Evolutionary conservation across 2,113 vertebrate genomes (phyloP), one percentile per base, ranked within the genome.

Genomic region (Tachycineta bicolor): DNA sequence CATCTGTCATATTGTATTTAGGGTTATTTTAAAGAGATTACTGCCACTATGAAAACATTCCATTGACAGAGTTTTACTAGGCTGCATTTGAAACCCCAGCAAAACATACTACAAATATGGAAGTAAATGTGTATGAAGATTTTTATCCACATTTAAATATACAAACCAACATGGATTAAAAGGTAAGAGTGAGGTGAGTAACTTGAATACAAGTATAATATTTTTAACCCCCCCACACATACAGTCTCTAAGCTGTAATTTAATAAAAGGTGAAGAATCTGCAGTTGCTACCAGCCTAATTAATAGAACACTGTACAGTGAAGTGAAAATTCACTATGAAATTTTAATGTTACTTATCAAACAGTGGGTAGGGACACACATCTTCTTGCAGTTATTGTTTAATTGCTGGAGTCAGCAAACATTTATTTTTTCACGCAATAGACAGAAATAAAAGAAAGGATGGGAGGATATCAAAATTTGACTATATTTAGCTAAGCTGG

Each of bases 1-100:
- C 96, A 97, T 97, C 97, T 98, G 98, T 98, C 98, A 98, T 98
- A 98, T 96, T 97, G 97, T 98, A 98, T 98, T 98, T 98, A 98
- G 95, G 96, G 96, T 98, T 98, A 98, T 98, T 98, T 98, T 98
- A 98, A 98, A 98, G 97, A 98, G 95, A 98, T 97, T 98, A 95
- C 96, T 74, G 69, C 97, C 96, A 98, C 96, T 97, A 96, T 96
- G 97, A 98, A 98, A 98, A 98, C 97, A 98, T 97, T 97, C 96
- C 94, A 97, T 92, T 97, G 97, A 98, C 95, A 90, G 95, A 97
- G 92, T 97, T 98, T 97, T 97, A 93, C 94, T 97, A 95, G 86
- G 83, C 94, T 97, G 90, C 92, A 91, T 94, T 94, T 96, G 91
- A 98, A 98, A 97, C 89, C 79, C 79, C 94, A 91, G 90, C 47